A percentile compares a stretch with the other conserved stretches of the same genome.
Evolutionary conservation across 2,113 vertebrate genomes (phyloP).

Genomic region (Phylloscopus whistleri): DNA sequence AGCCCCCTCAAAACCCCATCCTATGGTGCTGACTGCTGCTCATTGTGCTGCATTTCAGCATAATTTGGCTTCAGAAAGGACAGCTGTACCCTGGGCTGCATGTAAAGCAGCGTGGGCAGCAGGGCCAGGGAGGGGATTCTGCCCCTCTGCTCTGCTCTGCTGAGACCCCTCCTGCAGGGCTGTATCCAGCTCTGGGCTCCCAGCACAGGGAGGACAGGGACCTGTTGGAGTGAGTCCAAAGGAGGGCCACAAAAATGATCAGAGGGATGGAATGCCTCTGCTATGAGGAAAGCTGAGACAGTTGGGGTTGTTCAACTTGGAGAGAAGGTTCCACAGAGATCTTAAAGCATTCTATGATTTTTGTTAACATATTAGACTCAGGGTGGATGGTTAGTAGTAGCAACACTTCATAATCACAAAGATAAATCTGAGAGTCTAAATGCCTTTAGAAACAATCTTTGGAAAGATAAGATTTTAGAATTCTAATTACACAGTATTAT

Average conservation of each 20-base stretch:
- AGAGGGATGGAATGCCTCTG: fast-evolving
- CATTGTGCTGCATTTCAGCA: background rate
- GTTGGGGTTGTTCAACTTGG: background rate
- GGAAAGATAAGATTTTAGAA: background rate
- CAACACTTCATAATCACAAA: background rate
- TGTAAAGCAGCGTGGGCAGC: fast-evolving
- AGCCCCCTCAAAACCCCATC: background rate
- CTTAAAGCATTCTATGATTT: background rate
- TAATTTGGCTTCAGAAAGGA: background rate
- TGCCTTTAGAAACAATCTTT: background rate
- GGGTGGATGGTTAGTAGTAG: background rate
- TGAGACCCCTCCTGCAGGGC: background rate
- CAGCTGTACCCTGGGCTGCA: background rate
- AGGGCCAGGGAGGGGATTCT: background rate
- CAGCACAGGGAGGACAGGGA: background rate
- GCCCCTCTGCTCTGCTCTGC: background rate
- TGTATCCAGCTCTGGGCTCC: background rate
- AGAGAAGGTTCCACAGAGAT: background rate
- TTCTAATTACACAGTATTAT: background rate
- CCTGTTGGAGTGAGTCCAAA: fast-evolving
- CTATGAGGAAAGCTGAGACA: background rate
- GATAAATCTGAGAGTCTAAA: background rate
- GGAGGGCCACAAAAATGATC: fast-evolving
- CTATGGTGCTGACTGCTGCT: background rate
- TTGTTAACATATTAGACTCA: background rate